These are phyloP conservation scores for Astreopora myriophthalma DNA, from an alignment of 64 coral and sea anemone species.

Conservation along the genomic window DNA sequence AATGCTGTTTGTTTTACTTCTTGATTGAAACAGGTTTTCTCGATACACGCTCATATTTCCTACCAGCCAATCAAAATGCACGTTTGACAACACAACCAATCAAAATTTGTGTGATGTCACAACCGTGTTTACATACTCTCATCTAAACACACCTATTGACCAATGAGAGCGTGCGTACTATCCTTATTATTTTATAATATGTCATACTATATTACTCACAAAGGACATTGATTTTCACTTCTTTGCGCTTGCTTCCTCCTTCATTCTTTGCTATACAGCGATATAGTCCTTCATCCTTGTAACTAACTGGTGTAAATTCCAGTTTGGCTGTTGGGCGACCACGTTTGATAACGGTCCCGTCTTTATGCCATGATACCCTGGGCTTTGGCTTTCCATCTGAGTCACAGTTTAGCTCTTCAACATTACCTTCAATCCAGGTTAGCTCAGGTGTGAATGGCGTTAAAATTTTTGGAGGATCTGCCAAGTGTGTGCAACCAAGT, in stretches of 20 bases:
- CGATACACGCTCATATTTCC: too few relatives aligned
- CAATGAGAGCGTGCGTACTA: too few relatives aligned
- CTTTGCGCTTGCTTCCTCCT: conserved; percentile 4
- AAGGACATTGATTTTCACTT: conserved; percentile 23
- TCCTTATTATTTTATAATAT: background rate
- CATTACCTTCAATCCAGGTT: conserved; percentile 10
- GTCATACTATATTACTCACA: conserved; percentile 19
- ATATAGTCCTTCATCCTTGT: conserved; percentile 41
- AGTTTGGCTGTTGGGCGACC: background rate
- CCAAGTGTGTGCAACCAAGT: background rate
- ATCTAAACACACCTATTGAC: too few relatives aligned
- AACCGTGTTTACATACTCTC: too few relatives aligned
- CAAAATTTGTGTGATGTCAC: too few relatives aligned
- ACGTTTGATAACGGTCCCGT: background rate
- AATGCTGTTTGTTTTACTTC: too few relatives aligned
- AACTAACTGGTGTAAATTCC: conserved; percentile 34
- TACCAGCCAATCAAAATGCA: too few relatives aligned
- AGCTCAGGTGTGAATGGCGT: background rate
- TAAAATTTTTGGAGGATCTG: conserved; percentile 38
- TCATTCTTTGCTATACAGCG: conserved; percentile 37
- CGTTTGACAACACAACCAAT: too few relatives aligned
- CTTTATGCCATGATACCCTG: conserved; percentile 24
- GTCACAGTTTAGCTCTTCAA: conserved; percentile 15
- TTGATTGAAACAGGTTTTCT: too few relatives aligned
- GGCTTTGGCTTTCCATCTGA: conserved; percentile 55